Evolutionary conservation across 1,140 invertebrate species (phyloP), one percentile per base, ranked within the genome.

Genomic region (Oreohelix idahoensis): DNA sequence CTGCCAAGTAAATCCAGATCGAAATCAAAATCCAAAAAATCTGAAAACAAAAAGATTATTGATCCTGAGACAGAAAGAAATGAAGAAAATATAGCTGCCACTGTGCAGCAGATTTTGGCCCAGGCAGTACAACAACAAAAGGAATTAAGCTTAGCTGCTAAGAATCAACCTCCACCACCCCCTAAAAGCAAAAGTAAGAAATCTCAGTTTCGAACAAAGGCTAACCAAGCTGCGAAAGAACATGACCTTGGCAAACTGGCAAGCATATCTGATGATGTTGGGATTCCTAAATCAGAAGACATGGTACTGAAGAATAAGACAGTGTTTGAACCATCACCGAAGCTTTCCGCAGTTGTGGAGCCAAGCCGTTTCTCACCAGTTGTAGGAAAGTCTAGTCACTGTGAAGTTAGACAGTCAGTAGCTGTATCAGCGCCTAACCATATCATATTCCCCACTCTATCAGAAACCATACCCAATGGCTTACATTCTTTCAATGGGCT

Each of bases 11-110:
- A 70, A 49, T 11, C 63, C n/a, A 82, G 70, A 23, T 58, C 70
- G 1, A 82, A 82, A 51, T 82, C 80, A 10, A 75, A 82, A n/a
- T 82, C 71, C 15, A 82, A 82, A 75, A 82, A 82, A 82, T 74
- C 45, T 23, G 80, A 82, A 23, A 75, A 29, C 73, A 81, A 75
- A 39, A 82, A 82, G 35, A 13, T 17, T 0, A 4, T 29, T 1
- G 51, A 82, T 39, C 17, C 71, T n/a, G 70, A 82, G 71, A 23
- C 29, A 23, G 71, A 53, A 49, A 73, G n/a, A 58, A 75, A 58
- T 58, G 80, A 82, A 66, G 80, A 82, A 42, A 39, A 73, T 38
- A 82, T 82, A 32, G 71, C 51, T 29, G 51, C 70, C 11, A 63
- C 80, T 20, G 80, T 82, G 8, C 42, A 75, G 17, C 80, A 82